Conservation (phyloP, 2,113 vertebrate species). For the Nerophis lumbriciformis region DNA sequence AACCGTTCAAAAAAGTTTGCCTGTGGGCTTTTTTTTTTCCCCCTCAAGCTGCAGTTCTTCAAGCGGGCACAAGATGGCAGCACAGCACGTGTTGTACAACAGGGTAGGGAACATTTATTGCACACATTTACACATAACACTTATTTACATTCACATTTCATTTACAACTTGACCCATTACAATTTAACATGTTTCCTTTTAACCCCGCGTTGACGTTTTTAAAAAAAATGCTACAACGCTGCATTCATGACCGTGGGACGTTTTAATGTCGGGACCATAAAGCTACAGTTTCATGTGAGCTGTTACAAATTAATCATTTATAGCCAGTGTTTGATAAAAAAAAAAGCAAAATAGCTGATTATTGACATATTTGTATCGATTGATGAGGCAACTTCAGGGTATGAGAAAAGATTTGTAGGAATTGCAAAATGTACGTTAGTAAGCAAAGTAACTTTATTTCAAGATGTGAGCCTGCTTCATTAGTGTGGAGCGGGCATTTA, state of each 20-base stretch:
- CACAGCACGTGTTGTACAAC: background rate
- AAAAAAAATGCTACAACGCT: background rate
- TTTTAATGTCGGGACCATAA: background rate
- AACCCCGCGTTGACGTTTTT: background rate
- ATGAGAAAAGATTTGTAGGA: too few species aligned
- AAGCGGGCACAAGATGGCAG: conserved; percentile 1
- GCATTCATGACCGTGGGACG: background rate
- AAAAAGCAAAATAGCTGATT: conserved; percentile 11
- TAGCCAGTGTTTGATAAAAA: background rate
- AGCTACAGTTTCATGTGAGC: background rate
- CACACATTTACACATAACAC: conserved; percentile 50
- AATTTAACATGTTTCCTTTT: too few species aligned
- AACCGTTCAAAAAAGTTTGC: conserved; percentile 22
- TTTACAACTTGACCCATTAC: background rate
- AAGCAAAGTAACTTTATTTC: too few species aligned
- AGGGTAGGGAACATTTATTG: conserved; percentile 40
- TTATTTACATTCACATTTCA: conserved; percentile 64
- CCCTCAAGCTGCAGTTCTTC: background rate
- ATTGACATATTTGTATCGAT: conserved; percentile 34
- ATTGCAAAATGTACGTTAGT: too few species aligned
- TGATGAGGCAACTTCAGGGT: background rate
- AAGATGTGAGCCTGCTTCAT: too few species aligned
- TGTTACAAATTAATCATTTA: background rate
- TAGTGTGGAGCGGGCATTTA: too few species aligned
- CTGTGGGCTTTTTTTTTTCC: background rate